phyloP scores from a whole-genome alignment of 2,797 vertebrate genomes.

The Brachyrhaphis roseni region DNA sequence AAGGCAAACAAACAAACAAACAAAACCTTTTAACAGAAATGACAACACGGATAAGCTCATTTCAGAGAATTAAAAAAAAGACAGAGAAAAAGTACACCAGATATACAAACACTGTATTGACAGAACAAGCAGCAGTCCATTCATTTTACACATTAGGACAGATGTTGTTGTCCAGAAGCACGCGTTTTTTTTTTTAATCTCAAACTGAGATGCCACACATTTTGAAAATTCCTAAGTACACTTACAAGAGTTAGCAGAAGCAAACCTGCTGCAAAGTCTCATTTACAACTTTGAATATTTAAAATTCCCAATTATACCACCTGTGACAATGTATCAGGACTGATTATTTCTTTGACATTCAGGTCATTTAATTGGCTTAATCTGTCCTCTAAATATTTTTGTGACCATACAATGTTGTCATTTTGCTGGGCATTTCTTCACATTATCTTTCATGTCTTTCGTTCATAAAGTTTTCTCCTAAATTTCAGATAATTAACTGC shows the following conservation, averaged over 20 bases:
- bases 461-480: not conserved
- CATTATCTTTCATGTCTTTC: not conserved
- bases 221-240: slow-evolving; percentile 6
- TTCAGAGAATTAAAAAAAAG: slow-evolving; percentile 35
- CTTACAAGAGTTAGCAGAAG: not conserved
- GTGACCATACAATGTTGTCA: not conserved
- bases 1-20: slow-evolving; percentile 29
- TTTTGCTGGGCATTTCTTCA: not conserved
- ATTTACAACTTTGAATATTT: not conserved
- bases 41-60: slow-evolving; percentile 46
- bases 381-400: not conserved
- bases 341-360: not conserved
- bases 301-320: not conserved
- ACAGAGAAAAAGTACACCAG: slow-evolving; percentile 39
- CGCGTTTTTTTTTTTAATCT: not conserved
- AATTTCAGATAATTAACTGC: not conserved
- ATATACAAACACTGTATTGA: slow-evolving; percentile 48
- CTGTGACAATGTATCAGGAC: not conserved
- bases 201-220: slow-evolving; percentile 17
- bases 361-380: not conserved
- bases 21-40: slow-evolving; percentile 25
- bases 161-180: slow-evolving; percentile 19
- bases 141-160: slow-evolving; percentile 23
- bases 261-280: not conserved
- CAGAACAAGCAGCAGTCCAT: slow-evolving; percentile 31